Conservation (phyloP, 2,888 invertebrate species). For the Drosophila putrida region DNA sequence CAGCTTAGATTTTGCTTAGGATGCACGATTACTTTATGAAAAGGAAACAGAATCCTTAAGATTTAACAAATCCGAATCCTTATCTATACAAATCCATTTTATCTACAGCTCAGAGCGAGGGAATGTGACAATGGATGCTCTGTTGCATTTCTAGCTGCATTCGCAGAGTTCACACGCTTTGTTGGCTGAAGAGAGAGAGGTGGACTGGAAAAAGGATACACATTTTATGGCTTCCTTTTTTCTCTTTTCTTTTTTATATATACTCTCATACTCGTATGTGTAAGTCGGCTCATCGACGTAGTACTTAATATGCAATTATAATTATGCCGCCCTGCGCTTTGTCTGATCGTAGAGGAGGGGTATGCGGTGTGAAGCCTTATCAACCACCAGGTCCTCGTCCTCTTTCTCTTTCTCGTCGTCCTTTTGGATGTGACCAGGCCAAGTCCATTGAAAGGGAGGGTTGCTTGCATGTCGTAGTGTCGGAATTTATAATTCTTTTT, state of each 20-base stretch:
- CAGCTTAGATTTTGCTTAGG: not conserved
- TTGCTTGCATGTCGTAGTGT: constrained; percentile 49
- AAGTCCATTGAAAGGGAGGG: constrained; percentile 43
- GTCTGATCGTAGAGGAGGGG: constrained; percentile 38
- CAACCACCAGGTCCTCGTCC: constrained; percentile 58
- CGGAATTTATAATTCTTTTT: constrained; percentile 71
- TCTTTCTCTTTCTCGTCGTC: constrained; percentile 20
- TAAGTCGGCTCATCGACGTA: not conserved
- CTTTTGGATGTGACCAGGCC: constrained; percentile 31
- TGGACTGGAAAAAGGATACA: constrained; percentile 64
- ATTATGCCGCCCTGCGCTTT: constrained; percentile 74
- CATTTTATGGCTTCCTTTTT: constrained; percentile 70
- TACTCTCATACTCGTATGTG: not conserved
- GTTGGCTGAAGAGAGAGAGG: constrained; percentile 5
- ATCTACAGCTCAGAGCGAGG: not conserved
- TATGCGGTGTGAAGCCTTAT: constrained; percentile 41
- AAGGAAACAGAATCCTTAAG: not conserved
- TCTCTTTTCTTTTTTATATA: constrained; percentile 15
- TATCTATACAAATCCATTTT: constrained; percentile 22
- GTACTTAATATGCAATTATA: constrained; percentile 79
- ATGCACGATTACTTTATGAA: not conserved
- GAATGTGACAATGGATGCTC: constrained; percentile 17
- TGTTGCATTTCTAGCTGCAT: constrained; percentile 43
- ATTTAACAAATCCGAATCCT: constrained; percentile 21
- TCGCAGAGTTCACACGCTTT: constrained; percentile 68